Base-by-base conservation (phyloP, 2,113 vertebrate genomes). In the Axis porcinus region DNA sequence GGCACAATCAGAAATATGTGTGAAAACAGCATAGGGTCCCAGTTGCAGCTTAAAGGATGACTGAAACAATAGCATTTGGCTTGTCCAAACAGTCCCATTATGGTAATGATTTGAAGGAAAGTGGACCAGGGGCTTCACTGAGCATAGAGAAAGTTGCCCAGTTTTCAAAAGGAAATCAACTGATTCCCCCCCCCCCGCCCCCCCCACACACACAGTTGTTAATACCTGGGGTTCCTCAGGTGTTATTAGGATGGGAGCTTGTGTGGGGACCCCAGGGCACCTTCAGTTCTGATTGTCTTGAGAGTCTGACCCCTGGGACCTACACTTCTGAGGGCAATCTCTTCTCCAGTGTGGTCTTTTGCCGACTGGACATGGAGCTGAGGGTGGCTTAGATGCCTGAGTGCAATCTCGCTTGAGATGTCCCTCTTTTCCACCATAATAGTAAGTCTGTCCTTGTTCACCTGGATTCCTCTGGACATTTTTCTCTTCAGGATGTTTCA, bases 161-260 rank as follows among this genome's bases (percentile, higher is more conserved):
- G 10, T 12, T 36, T 70, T 40, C 67, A 70, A 70, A 70, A 40
- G 17, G 67, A 70, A 70, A 70, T 70, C n/a, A 40, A 70, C 19
- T 70, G 5, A 70, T 6, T 19, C 2, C 15, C 30, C 3, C 3
- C 1, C 3, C 33, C 2, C 16, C 2, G 7, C 2, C 2, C 15
- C 7, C 1, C 33, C 8, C 30, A 36, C 16, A 10, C 64, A n/a
- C 19, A n/a, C 9, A 70, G 17, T 36, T 70, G 11, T 70, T 36
- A 70, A 36, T 36, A 70, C 16, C 17, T 5, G 36, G n/a, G 67
- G 1, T 25, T 74, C 67, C 1, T 74, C 36, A 40, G 67, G n/a
- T 74, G 5, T 74, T 40, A 74, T 74, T 74, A 40, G 5, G 21
- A 74, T 0, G 11, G 21, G 67, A 74, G 9, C 2, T 74, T 74